A percentile compares a stretch with the other conserved stretches of the same genome.
Conservation (phyloP, 2,797 vertebrate species). For the Botia almorhae region DNA sequence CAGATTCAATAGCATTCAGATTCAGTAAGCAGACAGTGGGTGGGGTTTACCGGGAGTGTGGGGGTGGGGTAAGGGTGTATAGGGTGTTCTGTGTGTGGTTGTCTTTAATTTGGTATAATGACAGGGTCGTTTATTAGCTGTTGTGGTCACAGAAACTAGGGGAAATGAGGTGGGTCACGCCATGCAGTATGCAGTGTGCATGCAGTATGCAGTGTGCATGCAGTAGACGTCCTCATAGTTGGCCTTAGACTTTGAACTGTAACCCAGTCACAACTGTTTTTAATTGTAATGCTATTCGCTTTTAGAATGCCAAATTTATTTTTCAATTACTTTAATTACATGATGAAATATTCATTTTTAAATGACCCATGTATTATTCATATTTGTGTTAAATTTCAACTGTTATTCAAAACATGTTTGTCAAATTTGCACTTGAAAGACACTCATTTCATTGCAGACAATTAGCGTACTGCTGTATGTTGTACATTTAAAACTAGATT, state of each 20-base stretch:
- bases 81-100: constrained; percentile 10
- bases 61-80: constrained; percentile 3
- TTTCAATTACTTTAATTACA: no score
- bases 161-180: not conserved
- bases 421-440: no score
- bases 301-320: no score
- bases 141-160: constrained; percentile 53
- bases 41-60: not conserved
- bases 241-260: no score
- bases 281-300: no score
- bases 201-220: not conserved
- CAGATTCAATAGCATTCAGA: constrained; percentile 29
- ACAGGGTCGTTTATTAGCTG: constrained; percentile 50
- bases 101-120: constrained; percentile 52
- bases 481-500: not conserved
- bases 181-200: not conserved
- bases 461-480: not conserved
- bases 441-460: no score
- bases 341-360: no score
- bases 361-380: no score
- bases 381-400: no score
- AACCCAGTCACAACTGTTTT: no score
- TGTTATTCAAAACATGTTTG: no score
- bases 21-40: constrained; percentile 20
- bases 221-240: no score